Percentiles rank a stretch among this genome's conserved stretches.
Evolutionary conservation across 1,140 invertebrate genomes (phyloP).

Genomic region (Drosophila prosaltans): DNA sequence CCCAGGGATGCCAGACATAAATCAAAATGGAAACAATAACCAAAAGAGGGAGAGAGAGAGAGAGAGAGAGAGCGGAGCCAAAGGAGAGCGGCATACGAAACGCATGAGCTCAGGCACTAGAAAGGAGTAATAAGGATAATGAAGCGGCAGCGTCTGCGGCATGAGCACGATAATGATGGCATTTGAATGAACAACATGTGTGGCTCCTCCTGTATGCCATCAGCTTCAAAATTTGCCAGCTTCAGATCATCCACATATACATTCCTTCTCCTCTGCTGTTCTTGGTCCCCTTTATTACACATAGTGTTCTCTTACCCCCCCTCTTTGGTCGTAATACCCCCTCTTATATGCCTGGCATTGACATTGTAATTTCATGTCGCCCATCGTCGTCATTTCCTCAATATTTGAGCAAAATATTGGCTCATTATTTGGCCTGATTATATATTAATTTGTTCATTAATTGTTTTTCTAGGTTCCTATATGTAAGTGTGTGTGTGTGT

Average conservation of each 20-base stretch:
- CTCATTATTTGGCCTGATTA: constrained; percentile 35
- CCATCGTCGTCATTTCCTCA: constrained; percentile 37
- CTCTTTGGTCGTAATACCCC: neutral
- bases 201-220: constrained; percentile 28
- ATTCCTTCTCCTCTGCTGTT: neutral
- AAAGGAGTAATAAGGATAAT: constrained; percentile 82
- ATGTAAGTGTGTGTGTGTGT: neutral
- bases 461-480: constrained; percentile 10
- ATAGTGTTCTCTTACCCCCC: no score
- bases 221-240: constrained; percentile 11
- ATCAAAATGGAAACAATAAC: constrained; percentile 82
- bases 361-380: constrained; percentile 51
- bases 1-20: constrained; percentile 68
- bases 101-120: constrained; percentile 37
- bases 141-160: constrained; percentile 74
- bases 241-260: neutral
- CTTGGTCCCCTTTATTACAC: no score
- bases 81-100: no score
- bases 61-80: constrained; percentile 12
- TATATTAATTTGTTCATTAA: constrained; percentile 34
- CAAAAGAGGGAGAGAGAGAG: constrained; percentile 27
- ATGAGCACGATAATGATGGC: constrained; percentile 78
- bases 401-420: constrained; percentile 73
- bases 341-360: constrained; percentile 16
- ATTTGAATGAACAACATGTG: constrained; percentile 61